A percentile compares a stretch with the other conserved stretches of the same genome.
These are phyloP conservation scores for Ibycter americanus DNA, from an alignment of 2,797 vertebrate genomes.

Conservation along the genomic window DNA sequence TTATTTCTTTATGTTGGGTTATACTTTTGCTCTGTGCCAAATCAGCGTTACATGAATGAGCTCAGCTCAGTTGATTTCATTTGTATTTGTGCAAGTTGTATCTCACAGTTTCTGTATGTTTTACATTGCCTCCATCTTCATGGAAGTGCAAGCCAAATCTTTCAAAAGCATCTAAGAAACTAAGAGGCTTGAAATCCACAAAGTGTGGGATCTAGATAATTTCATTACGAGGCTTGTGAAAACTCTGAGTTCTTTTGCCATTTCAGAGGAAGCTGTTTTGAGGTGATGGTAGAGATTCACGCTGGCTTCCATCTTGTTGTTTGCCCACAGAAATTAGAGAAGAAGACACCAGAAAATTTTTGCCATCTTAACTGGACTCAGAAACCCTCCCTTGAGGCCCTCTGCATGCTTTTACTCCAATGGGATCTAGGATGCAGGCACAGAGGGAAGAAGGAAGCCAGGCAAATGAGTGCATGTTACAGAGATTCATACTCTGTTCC, in stretches of 20 bases:
- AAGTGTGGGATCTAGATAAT: background rate
- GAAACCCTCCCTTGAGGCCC: background rate
- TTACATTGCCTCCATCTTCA: background rate
- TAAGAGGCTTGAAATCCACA: background rate
- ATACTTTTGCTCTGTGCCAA: background rate
- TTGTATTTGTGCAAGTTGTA: background rate
- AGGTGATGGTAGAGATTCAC: background rate
- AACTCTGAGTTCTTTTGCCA: background rate
- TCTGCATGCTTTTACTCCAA: background rate
- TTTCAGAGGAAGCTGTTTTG: background rate
- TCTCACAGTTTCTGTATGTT: background rate
- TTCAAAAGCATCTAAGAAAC: background rate
- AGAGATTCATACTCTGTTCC: background rate
- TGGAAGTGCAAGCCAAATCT: background rate
- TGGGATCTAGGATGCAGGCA: background rate
- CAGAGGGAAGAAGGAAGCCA: background rate
- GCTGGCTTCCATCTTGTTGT: background rate
- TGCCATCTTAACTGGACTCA: background rate
- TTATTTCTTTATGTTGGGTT: background rate
- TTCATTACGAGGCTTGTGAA: background rate
- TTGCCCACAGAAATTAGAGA: fast-evolving
- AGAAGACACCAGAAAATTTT: background rate
- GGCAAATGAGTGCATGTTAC: background rate
- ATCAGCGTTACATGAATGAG: background rate
- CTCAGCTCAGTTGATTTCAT: background rate